Evolutionary conservation across 2,797 vertebrate species (phyloP), one percentile per base, ranked within the genome.

Genomic region (Oryzias dopingdopingensis): DNA sequence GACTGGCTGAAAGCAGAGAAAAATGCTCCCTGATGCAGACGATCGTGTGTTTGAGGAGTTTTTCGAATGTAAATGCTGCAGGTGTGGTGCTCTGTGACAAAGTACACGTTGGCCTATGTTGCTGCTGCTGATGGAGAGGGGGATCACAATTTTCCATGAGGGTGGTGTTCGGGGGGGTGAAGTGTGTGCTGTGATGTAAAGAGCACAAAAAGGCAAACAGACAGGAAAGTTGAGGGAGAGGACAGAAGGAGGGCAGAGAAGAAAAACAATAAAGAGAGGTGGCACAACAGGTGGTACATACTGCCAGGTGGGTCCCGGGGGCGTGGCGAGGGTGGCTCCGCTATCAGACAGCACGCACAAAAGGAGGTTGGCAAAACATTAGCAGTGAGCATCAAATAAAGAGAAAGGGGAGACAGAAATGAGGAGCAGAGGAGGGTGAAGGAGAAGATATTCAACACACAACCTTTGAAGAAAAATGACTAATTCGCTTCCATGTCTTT

Each of bases 261-360:
- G 60, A 61, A 46, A 62, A 61, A 46, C 63, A 32, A 55, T 10
- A 72, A 45, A 72, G 58, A 69, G 64, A 67, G 86, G 77, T 81
- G 83, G 81, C 55, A 72, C 79, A 83, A 91, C 86, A 89, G 89
- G 89, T 90, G 84, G 94, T 95, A 95, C 94, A 95, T 96, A 95
- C 95, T 92, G 93, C 92, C 86, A 95, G 94, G 92, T 93, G 92
- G 88, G 86, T 93, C 90, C 93, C 93, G 74, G 93, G 91, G 84
- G 90, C 90, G 84, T 90, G 90, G 87, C 93, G 93, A 84, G 89
- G 90, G 88, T 92, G 91, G 93, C 88, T 95, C 93, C 92, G 92
- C 93, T 94, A 92, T 92, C 88, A 91, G 90, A 91, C 92, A 90
- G 91, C 88, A 93, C 92, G 93, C 90, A 93, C 89, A 93, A 92